Evolutionary conservation across 1,140 invertebrate species (phyloP), one percentile per base, ranked within the genome.

Genomic region (Calliphora vicina): DNA sequence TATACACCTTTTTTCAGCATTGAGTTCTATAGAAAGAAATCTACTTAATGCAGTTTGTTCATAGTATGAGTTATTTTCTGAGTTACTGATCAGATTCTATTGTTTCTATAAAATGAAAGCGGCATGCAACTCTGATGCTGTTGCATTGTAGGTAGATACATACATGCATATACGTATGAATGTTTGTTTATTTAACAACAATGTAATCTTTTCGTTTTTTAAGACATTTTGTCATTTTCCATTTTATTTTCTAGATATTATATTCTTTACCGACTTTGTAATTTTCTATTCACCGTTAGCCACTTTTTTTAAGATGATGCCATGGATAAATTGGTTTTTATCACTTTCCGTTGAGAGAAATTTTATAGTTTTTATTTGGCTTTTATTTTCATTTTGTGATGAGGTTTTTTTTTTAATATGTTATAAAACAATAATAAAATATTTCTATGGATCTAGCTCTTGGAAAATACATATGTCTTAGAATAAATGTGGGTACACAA

Each of bases 281-380:
- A 45, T 67, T 78, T 43, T 45, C 12, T 10, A 25, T 43, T 43
- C 35, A 45, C 74, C 74, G 74, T 78, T 78, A 78, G 10, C 4
- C 43, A 6, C 15, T 57, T 76, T 35, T 17, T 35, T 35, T 27
- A 17, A 0, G 9, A 35, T 17, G 4, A 35, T 76, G 1, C 29
- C 35, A 25, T 12, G 15, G 9, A 43, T 67, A 12, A 23, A 67
- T 67, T 9, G n/a, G 20, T 67, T 67, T 35, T 78, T 45, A 25
- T 45, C 74, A 78, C 74, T 78, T 78, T 78, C 74, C 12, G 61
- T 43, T 78, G 20, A 78, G n/a, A 45, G n/a, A 42, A 35, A 78
- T 78, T 78, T 43, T n/a, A 35, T 0, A 35, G 35, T 35, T 35
- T 35, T 35, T 35, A 35, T 35, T 35, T 35, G 35, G 73, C n/a